phyloP scores from a whole-genome alignment of 2,888 invertebrate genomes.

The Magallana nippona region DNA sequence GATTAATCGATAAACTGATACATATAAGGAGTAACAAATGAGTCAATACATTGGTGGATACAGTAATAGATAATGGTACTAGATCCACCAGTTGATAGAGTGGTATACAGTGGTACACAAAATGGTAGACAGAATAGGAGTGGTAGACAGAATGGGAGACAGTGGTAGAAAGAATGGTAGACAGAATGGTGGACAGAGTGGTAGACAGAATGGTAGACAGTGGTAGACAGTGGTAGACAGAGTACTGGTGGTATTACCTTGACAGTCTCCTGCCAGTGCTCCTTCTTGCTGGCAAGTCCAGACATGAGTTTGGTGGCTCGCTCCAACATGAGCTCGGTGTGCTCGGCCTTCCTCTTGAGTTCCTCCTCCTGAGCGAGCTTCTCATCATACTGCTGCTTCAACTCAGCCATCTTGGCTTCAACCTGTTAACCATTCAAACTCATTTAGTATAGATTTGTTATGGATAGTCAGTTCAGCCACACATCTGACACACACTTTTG shows the following conservation, averaged over 20 bases:
- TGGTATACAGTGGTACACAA: too few species aligned
- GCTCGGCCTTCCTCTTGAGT: conserved; percentile 84
- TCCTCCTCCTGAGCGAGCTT: conserved; percentile 91
- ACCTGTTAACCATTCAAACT: conserved; percentile 79
- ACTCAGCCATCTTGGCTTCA: conserved; percentile 86
- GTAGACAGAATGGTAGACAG: too few species aligned
- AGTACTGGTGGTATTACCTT: conserved; percentile 60
- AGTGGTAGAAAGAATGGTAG: too few species aligned
- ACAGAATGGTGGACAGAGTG: too few species aligned
- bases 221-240: neutral
- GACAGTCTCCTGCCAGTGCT: conserved; percentile 85
- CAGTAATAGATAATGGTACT: too few species aligned
- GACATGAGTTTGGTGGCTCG: conserved; percentile 89
- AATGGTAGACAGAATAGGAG: too few species aligned
- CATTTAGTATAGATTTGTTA: neutral
- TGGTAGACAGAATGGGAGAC: neutral
- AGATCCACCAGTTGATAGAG: too few species aligned
- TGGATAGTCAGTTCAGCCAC: neutral
- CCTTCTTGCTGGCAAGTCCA: conserved; percentile 88
- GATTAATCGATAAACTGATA: too few species aligned
- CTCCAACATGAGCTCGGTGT: conserved; percentile 88
- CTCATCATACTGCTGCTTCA: conserved; percentile 90
- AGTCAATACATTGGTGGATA: too few species aligned
- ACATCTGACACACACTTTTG: neutral
- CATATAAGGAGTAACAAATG: too few species aligned